Evolutionary conservation across 2,113 vertebrate genomes (phyloP).

Genomic region (Dermatemys mawii): DNA sequence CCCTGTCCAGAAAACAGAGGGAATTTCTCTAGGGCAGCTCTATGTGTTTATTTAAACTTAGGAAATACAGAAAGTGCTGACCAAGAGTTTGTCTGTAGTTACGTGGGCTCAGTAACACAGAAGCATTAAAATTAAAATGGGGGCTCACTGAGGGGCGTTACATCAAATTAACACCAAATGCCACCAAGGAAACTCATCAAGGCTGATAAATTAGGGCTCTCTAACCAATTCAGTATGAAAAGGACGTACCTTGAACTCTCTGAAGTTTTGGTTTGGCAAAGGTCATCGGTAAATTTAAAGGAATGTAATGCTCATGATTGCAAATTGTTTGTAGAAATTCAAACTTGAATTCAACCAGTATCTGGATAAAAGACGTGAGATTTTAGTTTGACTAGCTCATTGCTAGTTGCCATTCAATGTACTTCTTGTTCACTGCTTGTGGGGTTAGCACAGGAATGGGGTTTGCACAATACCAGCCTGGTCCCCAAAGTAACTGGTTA

Average conservation of each 20-base stretch:
- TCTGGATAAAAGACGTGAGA: constrained; percentile 71
- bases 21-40: background rate
- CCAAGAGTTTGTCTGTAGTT: background rate
- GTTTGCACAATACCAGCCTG: background rate
- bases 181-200: background rate
- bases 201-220: background rate
- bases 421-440: background rate
- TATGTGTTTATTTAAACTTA: background rate
- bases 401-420: background rate
- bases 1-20: background rate
- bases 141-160: background rate
- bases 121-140: background rate
- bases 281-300: constrained; percentile 95
- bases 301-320: constrained; percentile 97
- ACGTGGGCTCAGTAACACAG: background rate
- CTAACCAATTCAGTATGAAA: background rate
- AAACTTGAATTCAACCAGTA: constrained; percentile 94
- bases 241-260: constrained; percentile 88
- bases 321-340: constrained; percentile 94
- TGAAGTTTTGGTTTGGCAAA: constrained; percentile 94
- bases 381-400: background rate
- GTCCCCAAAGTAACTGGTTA: background rate
- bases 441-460: background rate
- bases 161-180: background rate
- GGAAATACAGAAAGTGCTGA: background rate